A percentile compares a stretch with the other conserved stretches of the same genome.
phyloP scores from a whole-genome alignment of 2,888 invertebrate genomes.

The Aleiodes alternator region DNA sequence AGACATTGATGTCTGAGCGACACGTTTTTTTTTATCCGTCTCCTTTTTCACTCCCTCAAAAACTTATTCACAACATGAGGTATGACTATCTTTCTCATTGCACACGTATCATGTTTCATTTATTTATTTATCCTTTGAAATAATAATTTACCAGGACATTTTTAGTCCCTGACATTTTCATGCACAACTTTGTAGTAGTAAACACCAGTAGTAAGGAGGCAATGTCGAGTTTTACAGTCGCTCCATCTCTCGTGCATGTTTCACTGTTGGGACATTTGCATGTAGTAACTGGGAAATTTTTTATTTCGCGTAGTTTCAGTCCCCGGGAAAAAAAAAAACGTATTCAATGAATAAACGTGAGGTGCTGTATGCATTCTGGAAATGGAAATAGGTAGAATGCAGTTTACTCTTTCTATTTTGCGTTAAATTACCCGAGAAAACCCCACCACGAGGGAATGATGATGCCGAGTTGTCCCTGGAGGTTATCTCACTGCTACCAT shows the following conservation, averaged over 20 bases:
- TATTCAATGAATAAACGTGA: no score
- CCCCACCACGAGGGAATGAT: constrained; percentile 26
- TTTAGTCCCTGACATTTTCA: constrained; percentile 7
- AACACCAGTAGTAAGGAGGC: constrained; percentile 57
- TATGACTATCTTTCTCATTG: constrained; percentile 16
- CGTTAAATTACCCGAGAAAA: constrained; percentile 35
- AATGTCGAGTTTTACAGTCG: constrained; percentile 40
- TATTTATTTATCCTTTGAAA: constrained; percentile 32
- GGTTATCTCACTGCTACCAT: constrained; percentile 17
- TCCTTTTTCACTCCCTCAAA: constrained; percentile 1
- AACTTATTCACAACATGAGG: constrained; percentile 22
- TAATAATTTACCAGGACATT: constrained; percentile 19
- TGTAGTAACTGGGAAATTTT: constrained; percentile 51
- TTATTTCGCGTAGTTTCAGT: constrained; percentile 57
- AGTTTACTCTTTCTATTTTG: constrained; percentile 32
- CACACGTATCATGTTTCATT: constrained; percentile 16
- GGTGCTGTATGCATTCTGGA: no score
- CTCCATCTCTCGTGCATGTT: constrained; percentile 47
- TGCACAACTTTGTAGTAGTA: constrained; percentile 50
- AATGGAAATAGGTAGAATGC: constrained; percentile 15
- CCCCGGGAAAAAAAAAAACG: not conserved
- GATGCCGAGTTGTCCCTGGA: constrained; percentile 50
- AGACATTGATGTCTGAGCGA: constrained; percentile 46
- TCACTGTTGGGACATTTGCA: constrained; percentile 32
- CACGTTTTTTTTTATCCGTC: constrained; percentile 27